Evolutionary conservation across 2,113 vertebrate species (phyloP), one percentile per base, ranked within the genome.

Genomic region (Laterallus jamaicensis): DNA sequence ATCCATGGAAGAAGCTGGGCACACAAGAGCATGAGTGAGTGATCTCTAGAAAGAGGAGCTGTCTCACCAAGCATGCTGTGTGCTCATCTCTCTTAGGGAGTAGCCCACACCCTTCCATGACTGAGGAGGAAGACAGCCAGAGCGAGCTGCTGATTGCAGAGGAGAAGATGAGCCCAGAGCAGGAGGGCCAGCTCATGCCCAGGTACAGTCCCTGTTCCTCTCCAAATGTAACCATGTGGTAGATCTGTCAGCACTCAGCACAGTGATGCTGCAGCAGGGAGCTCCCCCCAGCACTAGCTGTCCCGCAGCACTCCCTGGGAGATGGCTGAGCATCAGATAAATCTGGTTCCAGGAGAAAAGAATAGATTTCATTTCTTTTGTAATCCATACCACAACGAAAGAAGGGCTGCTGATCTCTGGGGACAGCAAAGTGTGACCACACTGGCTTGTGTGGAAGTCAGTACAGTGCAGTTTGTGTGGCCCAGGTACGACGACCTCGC

Each of bases 111-210:
- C 99, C 99, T 5, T 99, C 99, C 32, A 98, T 99, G 86, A 98
- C 99, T 0, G 99, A 99, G 88, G 99, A 99, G 77, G 99, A 99
- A n/a, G 99, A 99, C 93, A 98, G 98, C 96, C 99, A 99, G 98
- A 98, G 99, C 0, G 99, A 99, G 94, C 93, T 99, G 64, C 97
- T 99, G 87, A 99, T 99, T 6, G 99, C 99, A 1, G 99, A 99
- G 96, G 99, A 99, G 97, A 99, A 99, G 83, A 98, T 99, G 95
- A 99, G 99, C 92, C 99, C 99, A 0, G 99, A 99, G 95, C 99
- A 99, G 83, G 99, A 99, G 18, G 99, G 99, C 13, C 99, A 99
- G 97, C 91, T 99, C 69, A 99, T 99, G 99, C 98, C 99, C 69
- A 99, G 99, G 99, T 99, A 98, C 64, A 76, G 37, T 73, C 60